Evolutionary conservation across 2,797 vertebrate genomes (phyloP), one percentile per base, ranked within the genome.

Genomic region (Knipowitschia caucasica): DNA sequence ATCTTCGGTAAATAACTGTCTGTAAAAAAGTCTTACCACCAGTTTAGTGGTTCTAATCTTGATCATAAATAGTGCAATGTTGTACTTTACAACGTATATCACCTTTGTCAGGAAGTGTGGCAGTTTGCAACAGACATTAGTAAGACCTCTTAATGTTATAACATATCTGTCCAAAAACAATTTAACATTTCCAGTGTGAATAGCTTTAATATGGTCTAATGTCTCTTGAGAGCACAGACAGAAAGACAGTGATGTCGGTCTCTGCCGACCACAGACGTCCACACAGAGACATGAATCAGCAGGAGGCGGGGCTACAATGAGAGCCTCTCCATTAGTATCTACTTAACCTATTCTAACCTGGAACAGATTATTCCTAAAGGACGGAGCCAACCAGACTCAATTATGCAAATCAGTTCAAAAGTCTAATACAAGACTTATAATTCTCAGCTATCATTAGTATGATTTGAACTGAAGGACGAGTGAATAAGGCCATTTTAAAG

Each of bases 241-340:
- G 12, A 25, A 26, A 56, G 31, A 62, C 66, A 59, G 67, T 68
- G 42, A 53, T 69, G 29, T 38, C 57, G 18, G 46, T 15, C 62
- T 64, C 52, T 38, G 51, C 50, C 60, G 43, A 26, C 61, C 67
- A n/a, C 61, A 64, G 58, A 55, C 49, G 31, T 38, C n/a, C 53
- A 36, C 17, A 29, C 39, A 52, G 38, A 46, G 50, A 39, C 65
- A 61, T 42, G 54, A 70, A 55, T 63, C 58, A 54, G 67, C 63
- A 45, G 33, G 53, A 55, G 40, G 49, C 17, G 58, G 38, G 46
- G 68, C 77, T 78, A 76, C 77, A 80, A 67, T 40, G 57, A 73
- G 69, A 58, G 50, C 57, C 72, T 66, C 69, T 77, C 73, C 69
- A 59, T 75, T 56, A 49, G 67, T 50, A 67, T 63, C 67, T 57